Conservation (phyloP, 2,113 vertebrate species). For the Eublepharis macularius region DNA sequence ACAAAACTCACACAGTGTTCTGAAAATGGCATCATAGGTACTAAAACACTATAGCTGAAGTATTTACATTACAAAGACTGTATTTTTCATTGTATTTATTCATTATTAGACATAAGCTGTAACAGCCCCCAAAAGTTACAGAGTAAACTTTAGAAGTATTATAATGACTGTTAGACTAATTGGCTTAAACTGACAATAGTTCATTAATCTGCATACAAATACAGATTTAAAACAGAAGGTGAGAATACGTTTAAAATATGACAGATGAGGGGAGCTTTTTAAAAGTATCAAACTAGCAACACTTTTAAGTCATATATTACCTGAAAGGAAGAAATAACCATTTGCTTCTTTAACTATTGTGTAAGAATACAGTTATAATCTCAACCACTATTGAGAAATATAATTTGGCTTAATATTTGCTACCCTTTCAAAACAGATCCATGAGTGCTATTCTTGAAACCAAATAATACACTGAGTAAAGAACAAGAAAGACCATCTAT, state of each 20-base stretch:
- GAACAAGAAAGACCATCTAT: constrained; percentile 80
- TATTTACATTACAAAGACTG: background rate
- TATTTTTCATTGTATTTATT: background rate
- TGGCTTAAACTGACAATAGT: background rate
- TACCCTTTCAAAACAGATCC: constrained; percentile 66
- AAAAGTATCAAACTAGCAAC: constrained; percentile 12
- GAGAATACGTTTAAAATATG: background rate
- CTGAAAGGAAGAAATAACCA: background rate
- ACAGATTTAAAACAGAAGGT: constrained; percentile 29
- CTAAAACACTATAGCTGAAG: background rate
- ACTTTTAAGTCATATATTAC: background rate
- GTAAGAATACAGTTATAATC: constrained; percentile 47
- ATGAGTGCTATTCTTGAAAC: constrained; percentile 75
- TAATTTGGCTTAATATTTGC: constrained; percentile 59
- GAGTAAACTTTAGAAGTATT: background rate
- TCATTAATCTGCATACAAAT: background rate
- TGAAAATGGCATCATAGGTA: background rate
- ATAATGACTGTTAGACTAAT: background rate
- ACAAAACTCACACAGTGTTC: background rate
- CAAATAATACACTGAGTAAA: constrained; percentile 75
- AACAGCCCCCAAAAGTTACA: background rate
- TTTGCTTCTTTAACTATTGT: constrained; percentile 40
- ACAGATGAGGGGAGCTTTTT: background rate
- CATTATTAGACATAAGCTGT: background rate
- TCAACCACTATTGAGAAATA: constrained; percentile 55